Evolutionary conservation across 92 coral and sea anemone species (phyloP), one percentile per base, ranked within the genome.

Genomic region (Micromussa lordhowensis): DNA sequence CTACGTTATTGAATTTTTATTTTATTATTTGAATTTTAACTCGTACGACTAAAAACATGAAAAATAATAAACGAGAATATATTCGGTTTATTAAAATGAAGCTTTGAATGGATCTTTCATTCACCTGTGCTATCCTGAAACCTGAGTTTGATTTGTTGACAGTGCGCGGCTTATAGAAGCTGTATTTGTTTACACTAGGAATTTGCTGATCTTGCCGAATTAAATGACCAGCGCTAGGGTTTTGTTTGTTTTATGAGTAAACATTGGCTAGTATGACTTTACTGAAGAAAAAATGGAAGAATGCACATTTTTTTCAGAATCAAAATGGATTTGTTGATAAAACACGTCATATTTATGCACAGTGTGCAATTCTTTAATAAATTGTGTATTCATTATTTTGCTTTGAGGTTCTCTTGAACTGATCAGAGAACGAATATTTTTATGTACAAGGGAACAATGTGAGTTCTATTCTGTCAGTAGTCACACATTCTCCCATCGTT

Each of bases 171-270:
- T 30, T 22, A n/a, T n/a, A 19, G 32, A 63, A 63, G 66, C 80
- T 53, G 66, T 78, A 29, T 84, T 75, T 84, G 81, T 84, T 74
- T 40, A 57, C 81, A 55, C 22, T 24, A 55, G n/a, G 87, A 83
- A 84, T 73, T 21, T 70, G 68, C 57, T 84, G 80, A 84, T 84
- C 70, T 73, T 84, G 34, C 70, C 21, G 55, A 73, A 57, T 84
- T n/a, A 73, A 84, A 84, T 84, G 77, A 55, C 74, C 35, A n/a
- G 79, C 34, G 34, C n/a, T 14, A 30, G 40, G 51, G 53, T 68
- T 61, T 74, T 22, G 57, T 74, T 75, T 84, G 70, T 71, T 36
- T 58, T 74, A 14, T 24, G 36, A 54, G 80, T 58, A 84, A 73
- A 57, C 81, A 59, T 38, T 36, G 58, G 31, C 24, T 22, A n/a